phyloP scores from a whole-genome alignment of 2,797 vertebrate genomes.

The Jordanella pulchra region DNA sequence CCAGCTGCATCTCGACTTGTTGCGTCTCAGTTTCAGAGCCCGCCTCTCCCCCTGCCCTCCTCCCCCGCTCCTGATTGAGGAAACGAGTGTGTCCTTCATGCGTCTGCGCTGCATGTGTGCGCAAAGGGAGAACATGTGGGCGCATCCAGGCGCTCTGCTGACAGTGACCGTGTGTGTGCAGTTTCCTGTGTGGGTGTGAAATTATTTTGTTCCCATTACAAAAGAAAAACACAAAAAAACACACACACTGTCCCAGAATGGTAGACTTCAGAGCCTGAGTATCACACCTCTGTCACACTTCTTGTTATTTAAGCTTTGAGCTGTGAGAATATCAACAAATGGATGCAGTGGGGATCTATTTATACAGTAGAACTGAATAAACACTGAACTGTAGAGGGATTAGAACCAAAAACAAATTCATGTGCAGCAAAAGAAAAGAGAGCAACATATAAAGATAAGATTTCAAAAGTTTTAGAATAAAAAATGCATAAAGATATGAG shows the following conservation, averaged over 20 bases:
- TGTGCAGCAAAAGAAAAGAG: neutral
- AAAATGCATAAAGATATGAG: conserved; percentile 13
- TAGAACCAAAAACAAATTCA: neutral
- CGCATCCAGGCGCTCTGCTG: conserved; percentile 56
- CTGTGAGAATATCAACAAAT: conserved; percentile 33
- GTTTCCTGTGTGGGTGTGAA: conserved; percentile 72
- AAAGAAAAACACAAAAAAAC: conserved; percentile 6
- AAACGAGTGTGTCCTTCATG: conserved; percentile 45
- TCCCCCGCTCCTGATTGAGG: conserved; percentile 60
- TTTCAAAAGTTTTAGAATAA: conserved; percentile 18
- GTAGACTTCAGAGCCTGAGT: conserved; percentile 24
- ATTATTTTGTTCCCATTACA: conserved; percentile 44
- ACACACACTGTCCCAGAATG: conserved; percentile 43
- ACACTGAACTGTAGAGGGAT: neutral
- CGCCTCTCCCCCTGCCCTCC: conserved; percentile 46
- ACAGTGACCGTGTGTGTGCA: conserved; percentile 55
- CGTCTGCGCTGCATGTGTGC: conserved; percentile 34
- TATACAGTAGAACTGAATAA: conserved; percentile 6
- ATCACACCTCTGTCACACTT: conserved; percentile 32
- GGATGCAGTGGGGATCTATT: neutral
- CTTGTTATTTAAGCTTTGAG: conserved; percentile 13
- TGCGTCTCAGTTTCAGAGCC: conserved; percentile 42
- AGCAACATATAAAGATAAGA: neutral
- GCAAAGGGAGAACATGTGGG: conserved; percentile 68
- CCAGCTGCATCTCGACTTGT: conserved; percentile 50